Base-by-base conservation (phyloP, 2,113 vertebrate species). In the Saimiri boliviensis region DNA sequence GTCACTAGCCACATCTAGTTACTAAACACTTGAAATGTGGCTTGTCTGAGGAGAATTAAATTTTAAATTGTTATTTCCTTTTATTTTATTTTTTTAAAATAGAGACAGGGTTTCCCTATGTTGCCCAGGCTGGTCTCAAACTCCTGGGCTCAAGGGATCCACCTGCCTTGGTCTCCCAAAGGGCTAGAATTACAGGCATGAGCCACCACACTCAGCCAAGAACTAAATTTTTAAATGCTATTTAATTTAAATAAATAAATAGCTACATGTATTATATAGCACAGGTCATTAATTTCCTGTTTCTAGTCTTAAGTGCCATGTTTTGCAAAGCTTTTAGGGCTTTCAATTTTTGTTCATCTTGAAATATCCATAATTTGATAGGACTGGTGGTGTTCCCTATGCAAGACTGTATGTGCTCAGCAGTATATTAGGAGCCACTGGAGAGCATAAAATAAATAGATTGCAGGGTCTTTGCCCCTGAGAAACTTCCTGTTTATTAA, bases 401-500 rank as follows among this genome's bases (percentile, higher is more conserved):
- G 45, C 63, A 92, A 89, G 45, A 93, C 60, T 88, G 5, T 76
- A 42, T 79, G 90, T 89, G 86, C 47, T 95, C 8, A 35, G 19
- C 30, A 77, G 74, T 96, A 30, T 73, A 49, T 90, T 68, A 93
- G 32, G 86, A 97, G 30, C 86, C 86, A 90, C 76, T 20, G 47
- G 92, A 92, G 91, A 96, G 82, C 37, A 74, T 70, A 73, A 94
- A 95, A 93, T 95, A 94, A 96, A 89, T 89, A 97, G 86, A 96
- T 85, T 70, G 79, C 76, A 93, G 66, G 83, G 85, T 95, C 97
- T 93, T 97, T 93, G 96, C 90, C 97, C 95, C 97, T 97, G 95
- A 97, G 71, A 89, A 97, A 95, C 95, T 97, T 97, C 93, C 90
- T 89, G 85, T 95, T 96, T 98, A 94, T 95, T 94, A 96, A 94